Evolutionary conservation across 2,797 vertebrate genomes (phyloP), one percentile per base, ranked within the genome.

Genomic region (Dendrocincla tyrannina): DNA sequence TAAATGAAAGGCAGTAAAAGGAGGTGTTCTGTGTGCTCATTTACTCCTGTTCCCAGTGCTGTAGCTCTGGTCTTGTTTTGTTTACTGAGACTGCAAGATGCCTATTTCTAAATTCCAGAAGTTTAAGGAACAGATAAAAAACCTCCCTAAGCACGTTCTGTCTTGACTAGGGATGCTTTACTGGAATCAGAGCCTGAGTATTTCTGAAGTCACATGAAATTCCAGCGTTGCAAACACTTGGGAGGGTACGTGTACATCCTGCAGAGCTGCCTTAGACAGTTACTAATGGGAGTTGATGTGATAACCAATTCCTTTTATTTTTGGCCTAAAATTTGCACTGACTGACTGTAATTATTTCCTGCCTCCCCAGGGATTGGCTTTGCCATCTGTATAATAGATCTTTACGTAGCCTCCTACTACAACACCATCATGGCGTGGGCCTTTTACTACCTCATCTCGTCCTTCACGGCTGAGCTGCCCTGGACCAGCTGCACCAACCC

Each of bases 351-450:
- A 52, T 60, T 53, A 17, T 88, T 70, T 14, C 64, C 50, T 78
- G 11, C 87, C 89, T 85, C 24, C 56, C 20, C 94, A 99, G 99
- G 99, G 63, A 99, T 99, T 27, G 99, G 99, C 82, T 99, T 98
- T 50, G 98, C 99, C 97, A 99, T 99, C 98, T 99, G 99, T 97
- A 98, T 99, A 95, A 99, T 99, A 55, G 98, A 99, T 60, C 98
- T 99, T 75, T 99, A 99, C 44, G 96, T 99, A 4, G 98, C 99
- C 94, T 99, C 99, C 97, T 99, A 99, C 98, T 99, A 99, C 97
- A 99, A 99, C 98, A 99, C 99, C 97, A 99, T 99, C 97, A 99
- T 99, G 98, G 99, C 99, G 89, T 99, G 99, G 99, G 99, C 99
- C 7, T 97, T 99, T 91, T 99, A 99, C 98, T 99, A 99, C 98